Percentiles rank a stretch among this genome's conserved stretches.
phyloP scores from a whole-genome alignment of 2,888 invertebrate genomes.

The Venusia cambrica region DNA sequence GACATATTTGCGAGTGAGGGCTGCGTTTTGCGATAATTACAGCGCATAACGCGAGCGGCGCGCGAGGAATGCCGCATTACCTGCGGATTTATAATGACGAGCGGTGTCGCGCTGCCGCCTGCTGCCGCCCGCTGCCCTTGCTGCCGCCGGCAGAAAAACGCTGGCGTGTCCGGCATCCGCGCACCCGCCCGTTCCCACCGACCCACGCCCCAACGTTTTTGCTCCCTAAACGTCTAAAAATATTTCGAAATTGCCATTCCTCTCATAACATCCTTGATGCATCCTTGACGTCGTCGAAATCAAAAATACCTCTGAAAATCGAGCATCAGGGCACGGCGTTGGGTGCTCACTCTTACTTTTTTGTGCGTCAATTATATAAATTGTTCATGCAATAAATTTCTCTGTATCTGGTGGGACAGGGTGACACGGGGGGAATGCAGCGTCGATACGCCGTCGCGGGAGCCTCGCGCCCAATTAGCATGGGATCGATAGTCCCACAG shows the following conservation, averaged over 20 bases:
- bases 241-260: conserved; percentile 78
- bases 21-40: conserved; percentile 78
- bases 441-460: conserved; percentile 59
- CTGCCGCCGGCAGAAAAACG: conserved; percentile 59
- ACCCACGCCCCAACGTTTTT: conserved; percentile 55
- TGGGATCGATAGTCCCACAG: conserved; percentile 75
- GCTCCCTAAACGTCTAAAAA: conserved; percentile 71
- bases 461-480: conserved; percentile 74
- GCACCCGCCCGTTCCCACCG: conserved; percentile 63
- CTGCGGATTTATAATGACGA: conserved; percentile 75
- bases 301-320: conserved; percentile 66
- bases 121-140: conserved; percentile 47
- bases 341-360: conserved; percentile 74
- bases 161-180: conserved; percentile 58
- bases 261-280: conserved; percentile 72
- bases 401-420: conserved; percentile 72
- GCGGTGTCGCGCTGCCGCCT: conserved; percentile 62
- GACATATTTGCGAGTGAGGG: conserved; percentile 78
- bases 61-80: conserved; percentile 71
- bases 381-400: conserved; percentile 79
- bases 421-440: conserved; percentile 60
- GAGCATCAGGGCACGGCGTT: conserved; percentile 53
- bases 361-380: conserved; percentile 80
- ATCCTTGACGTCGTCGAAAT: conserved; percentile 60
- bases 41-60: conserved; percentile 72